A percentile compares a stretch with the other conserved stretches of the same genome.
phyloP scores from a whole-genome alignment of 2,888 invertebrate genomes.

The Macaria liturata region DNA sequence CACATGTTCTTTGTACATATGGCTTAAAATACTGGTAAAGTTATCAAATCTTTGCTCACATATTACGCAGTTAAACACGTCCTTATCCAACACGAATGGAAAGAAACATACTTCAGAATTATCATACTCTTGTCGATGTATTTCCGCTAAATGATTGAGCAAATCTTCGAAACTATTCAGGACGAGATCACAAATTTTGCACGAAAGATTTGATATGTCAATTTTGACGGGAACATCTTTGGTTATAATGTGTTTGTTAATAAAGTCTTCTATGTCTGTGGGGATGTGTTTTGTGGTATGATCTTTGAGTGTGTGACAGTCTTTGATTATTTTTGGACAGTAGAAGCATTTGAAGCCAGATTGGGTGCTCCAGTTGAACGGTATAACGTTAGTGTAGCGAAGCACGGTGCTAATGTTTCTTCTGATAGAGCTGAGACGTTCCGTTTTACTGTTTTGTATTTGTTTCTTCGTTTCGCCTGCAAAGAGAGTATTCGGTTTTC shows the following conservation, averaged over 20 bases:
- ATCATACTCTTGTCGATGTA: conserved; percentile 54
- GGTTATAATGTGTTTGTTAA: conserved; percentile 54
- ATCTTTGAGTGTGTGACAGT: conserved; percentile 52
- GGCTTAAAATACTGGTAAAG: conserved; percentile 54
- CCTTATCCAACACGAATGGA: conserved; percentile 57
- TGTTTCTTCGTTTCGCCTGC: conserved; percentile 53
- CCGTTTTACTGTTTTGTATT: conserved; percentile 43
- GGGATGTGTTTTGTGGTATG: conserved; percentile 52
- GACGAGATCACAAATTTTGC: conserved; percentile 49
- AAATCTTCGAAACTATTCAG: conserved; percentile 51
- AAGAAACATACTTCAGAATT: conserved; percentile 50
- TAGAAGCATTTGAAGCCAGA: conserved; percentile 67
- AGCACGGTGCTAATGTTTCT: conserved; percentile 57
- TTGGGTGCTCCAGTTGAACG: conserved; percentile 65
- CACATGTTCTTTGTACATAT: conserved; percentile 66
- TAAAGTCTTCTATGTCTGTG: conserved; percentile 48
- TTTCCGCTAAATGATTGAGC: conserved; percentile 48
- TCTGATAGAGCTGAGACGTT: conserved; percentile 53
- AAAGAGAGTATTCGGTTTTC: conserved; percentile 49
- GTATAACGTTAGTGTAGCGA: conserved; percentile 56
- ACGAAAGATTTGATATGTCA: conserved; percentile 54
- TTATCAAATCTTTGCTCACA: conserved; percentile 58
- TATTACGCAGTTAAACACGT: conserved; percentile 52
- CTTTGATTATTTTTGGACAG: conserved; percentile 57
- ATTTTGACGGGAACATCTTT: conserved; percentile 68